A percentile compares a stretch with the other conserved stretches of the same genome.
Evolutionary conservation across 92 coral and sea anemone species (phyloP).

Genomic region (Palythoa caribaeorum): DNA sequence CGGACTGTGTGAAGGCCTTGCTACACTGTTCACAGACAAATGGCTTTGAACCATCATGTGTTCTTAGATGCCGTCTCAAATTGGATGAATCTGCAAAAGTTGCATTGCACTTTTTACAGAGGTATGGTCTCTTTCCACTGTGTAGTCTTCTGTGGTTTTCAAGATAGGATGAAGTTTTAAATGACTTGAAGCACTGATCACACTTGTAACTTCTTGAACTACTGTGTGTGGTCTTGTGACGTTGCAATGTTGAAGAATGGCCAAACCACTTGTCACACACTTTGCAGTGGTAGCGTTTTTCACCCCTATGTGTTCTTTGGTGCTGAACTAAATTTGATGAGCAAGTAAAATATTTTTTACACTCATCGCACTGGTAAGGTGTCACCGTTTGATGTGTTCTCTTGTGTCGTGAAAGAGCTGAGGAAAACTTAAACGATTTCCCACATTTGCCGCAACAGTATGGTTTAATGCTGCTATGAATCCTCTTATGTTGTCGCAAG

Average conservation of each 20-base stretch:
- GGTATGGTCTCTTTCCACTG: background rate
- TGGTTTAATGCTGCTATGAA: background rate
- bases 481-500: background rate
- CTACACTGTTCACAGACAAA: background rate
- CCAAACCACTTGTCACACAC: conserved; percentile 11
- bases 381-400: background rate
- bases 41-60: background rate
- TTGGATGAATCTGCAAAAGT: background rate
- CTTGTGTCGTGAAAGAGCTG: background rate
- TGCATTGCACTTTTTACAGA: background rate
- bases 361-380: background rate
- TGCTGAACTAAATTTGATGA: background rate
- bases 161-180: background rate
- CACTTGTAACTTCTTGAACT: background rate
- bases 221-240: background rate
- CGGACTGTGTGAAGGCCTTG: background rate
- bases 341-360: background rate
- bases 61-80: conserved; percentile 2
- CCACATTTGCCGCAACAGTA: conserved; percentile 3
- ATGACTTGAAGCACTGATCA: background rate
- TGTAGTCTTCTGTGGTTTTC: background rate
- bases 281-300: background rate
- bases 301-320: background rate
- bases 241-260: background rate
- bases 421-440: background rate